phyloP scores from a whole-genome alignment of 2,797 vertebrate species.

The Adrianichthys oophorus region DNA sequence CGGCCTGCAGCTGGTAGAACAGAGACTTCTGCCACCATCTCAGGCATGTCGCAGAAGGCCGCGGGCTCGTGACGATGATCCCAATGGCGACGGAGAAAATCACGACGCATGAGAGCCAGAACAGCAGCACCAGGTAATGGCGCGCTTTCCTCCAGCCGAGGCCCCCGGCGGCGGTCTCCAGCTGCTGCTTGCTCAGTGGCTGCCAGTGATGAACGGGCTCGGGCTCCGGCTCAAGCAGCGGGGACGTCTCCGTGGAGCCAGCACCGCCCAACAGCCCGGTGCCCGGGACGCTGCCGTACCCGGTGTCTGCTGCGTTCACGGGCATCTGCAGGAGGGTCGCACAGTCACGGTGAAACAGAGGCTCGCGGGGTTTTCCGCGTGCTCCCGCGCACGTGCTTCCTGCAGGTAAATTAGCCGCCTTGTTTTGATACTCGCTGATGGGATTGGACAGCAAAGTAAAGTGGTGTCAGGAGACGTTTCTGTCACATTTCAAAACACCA shows the following conservation, averaged over 20 bases:
- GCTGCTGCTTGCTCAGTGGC: conserved; percentile 68
- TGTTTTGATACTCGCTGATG: too few species aligned
- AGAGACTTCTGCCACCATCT: conserved; percentile 79
- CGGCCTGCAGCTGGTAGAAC: conserved; percentile 70
- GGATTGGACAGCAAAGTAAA: too few species aligned
- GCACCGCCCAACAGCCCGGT: conserved; percentile 12
- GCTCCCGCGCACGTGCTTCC: too few species aligned
- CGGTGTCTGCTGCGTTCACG: conserved; percentile 58
- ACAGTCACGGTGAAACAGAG: not conserved
- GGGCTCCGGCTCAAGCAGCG: conserved; percentile 58
- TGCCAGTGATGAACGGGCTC: conserved; percentile 23
- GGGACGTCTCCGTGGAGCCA: conserved; percentile 47
- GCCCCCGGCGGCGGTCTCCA: conserved; percentile 57
- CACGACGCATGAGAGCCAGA: conserved; percentile 71
- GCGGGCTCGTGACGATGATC: conserved; percentile 60
- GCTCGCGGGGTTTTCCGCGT: not conserved
- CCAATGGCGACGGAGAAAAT: conserved; percentile 60
- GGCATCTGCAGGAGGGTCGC: conserved; percentile 57
- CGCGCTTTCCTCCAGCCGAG: conserved; percentile 72
- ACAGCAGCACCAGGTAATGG: conserved; percentile 64
- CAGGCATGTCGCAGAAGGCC: conserved; percentile 41
- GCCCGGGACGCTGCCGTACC: conserved; percentile 50
- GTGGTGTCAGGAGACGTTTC: too few species aligned
- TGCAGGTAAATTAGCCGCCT: too few species aligned
- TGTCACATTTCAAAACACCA: too few species aligned